A percentile compares a stretch with the other conserved stretches of the same genome.
Conservation (phyloP, 2,113 vertebrate species). For the Myxocyprinus asiaticus region DNA sequence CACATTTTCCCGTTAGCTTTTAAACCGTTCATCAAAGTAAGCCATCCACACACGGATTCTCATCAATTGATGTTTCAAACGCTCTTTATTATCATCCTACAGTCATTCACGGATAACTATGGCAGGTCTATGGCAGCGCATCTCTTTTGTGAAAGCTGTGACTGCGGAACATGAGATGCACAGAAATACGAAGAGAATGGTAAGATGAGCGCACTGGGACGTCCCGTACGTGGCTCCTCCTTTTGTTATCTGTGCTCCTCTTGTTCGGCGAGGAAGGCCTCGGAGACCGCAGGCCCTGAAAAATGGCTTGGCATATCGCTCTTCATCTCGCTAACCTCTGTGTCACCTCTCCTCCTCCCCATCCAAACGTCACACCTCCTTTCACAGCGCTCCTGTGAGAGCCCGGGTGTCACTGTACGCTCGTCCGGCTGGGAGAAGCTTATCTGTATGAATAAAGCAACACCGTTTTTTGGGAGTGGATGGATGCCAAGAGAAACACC, state of each 20-base stretch:
- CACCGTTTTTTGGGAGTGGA: slow-evolving; percentile 15
- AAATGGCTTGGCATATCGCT: slow-evolving; percentile 22
- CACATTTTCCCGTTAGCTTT: neutral
- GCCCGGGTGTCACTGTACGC: neutral
- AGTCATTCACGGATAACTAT: neutral
- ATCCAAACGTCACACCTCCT: slow-evolving; percentile 25
- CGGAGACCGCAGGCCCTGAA: slow-evolving; percentile 51
- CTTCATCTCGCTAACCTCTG: slow-evolving; percentile 30
- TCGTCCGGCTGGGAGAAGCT: neutral
- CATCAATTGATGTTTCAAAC: neutral
- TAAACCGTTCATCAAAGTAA: neutral
- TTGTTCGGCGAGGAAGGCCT: slow-evolving; percentile 53
- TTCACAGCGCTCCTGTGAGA: neutral
- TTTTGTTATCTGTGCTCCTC: slow-evolving; percentile 45
- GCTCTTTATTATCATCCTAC: neutral
- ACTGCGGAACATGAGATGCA: slow-evolving; percentile 43
- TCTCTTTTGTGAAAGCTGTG: slow-evolving; percentile 51
- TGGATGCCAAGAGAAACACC: neutral
- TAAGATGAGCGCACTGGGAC: slow-evolving; percentile 49
- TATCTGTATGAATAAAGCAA: slow-evolving; percentile 13
- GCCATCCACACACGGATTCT: neutral
- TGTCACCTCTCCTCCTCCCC: slow-evolving; percentile 30
- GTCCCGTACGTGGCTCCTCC: slow-evolving; percentile 51
- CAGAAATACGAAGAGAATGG: slow-evolving; percentile 7
- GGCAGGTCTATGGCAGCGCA: slow-evolving; percentile 40